Conservation (phyloP, 2,113 vertebrate species). For the Carlito syrichta region DNA sequence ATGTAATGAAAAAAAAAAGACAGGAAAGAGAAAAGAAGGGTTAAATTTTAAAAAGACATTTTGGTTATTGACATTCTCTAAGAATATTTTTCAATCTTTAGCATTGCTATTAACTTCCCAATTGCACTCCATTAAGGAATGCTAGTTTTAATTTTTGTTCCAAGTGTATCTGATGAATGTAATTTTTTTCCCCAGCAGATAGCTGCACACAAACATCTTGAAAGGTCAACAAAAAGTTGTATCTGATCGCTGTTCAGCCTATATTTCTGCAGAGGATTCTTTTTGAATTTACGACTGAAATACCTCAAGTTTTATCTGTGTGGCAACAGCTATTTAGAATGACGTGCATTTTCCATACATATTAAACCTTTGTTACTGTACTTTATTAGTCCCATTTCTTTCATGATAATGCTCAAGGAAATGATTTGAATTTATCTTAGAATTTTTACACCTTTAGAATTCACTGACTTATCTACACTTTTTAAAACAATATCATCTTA, state of each 20-base stretch:
- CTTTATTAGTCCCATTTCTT: background rate
- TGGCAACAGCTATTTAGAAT: background rate
- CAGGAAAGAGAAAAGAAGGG: too few relatives aligned
- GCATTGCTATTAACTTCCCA: background rate
- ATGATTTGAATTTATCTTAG: background rate
- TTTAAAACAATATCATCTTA: background rate
- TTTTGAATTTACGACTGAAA: background rate
- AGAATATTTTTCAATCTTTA: background rate
- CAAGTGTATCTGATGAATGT: background rate
- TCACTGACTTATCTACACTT: background rate
- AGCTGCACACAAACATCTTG: background rate
- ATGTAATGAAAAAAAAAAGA: background rate
- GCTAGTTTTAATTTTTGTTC: background rate
- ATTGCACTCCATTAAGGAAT: background rate
- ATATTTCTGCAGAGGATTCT: background rate
- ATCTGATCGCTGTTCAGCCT: background rate
- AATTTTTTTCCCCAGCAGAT: background rate
- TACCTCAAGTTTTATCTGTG: background rate
- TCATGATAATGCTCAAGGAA: background rate
- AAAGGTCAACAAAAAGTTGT: background rate
- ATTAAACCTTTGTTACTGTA: background rate
- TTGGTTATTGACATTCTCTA: background rate
- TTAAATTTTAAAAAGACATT: background rate
- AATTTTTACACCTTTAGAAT: background rate
- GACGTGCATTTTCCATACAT: background rate